phyloP scores from a whole-genome alignment of 2,888 invertebrate genomes.

The Yponomeuta sedellus region DNA sequence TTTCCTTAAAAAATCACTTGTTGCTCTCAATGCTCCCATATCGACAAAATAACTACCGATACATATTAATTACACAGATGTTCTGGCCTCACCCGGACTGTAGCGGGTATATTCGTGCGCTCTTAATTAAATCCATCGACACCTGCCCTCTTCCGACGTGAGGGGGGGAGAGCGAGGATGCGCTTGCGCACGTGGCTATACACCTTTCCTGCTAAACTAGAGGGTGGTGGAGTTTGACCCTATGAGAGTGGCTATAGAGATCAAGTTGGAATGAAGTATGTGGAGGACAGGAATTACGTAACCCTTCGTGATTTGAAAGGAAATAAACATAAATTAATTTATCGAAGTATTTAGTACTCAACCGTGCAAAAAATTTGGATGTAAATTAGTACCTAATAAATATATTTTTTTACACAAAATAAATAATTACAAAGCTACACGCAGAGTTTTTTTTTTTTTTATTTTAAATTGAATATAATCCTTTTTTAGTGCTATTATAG shows the following conservation, averaged over 20 bases:
- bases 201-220: background rate
- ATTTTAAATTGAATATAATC: too few relatives aligned
- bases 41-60: conserved; percentile 12
- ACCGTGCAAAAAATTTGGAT: too few relatives aligned
- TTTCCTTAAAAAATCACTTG: too few relatives aligned
- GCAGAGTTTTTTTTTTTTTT: too few relatives aligned
- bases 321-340: background rate
- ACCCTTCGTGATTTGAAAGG: background rate
- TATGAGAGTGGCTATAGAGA: background rate
- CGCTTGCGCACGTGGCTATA: conserved; percentile 15
- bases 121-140: conserved; percentile 60
- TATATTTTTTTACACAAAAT: background rate
- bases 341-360: background rate
- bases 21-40: too few relatives aligned
- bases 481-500: too few relatives aligned
- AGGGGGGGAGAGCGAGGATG: conserved; percentile 17
- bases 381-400: too few relatives aligned
- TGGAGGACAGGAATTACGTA: background rate
- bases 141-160: conserved; percentile 41
- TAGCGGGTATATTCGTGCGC: conserved; percentile 31
- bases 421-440: too few relatives aligned
- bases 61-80: conserved; percentile 33
- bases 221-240: background rate
- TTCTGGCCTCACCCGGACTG: conserved; percentile 24
- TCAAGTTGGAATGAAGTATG: background rate